Base-by-base conservation (phyloP, 2,797 vertebrate species). In the Onychomys leucogaster region DNA sequence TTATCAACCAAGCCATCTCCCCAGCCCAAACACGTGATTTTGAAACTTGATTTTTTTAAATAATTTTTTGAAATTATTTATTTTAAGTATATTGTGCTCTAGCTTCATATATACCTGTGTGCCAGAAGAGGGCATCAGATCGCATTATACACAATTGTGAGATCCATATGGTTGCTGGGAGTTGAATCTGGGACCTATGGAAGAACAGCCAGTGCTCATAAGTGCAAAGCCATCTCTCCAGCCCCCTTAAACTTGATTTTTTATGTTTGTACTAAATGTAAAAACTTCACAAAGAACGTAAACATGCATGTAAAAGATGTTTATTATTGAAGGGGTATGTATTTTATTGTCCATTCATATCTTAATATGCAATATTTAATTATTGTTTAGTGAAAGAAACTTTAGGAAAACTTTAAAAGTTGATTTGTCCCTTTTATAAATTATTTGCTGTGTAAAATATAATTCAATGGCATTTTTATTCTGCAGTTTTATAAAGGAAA, bases 401-500 rank as follows among this genome's bases (percentile, higher is more conserved):
- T 14, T 63, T 29, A 71, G 19, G 6, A 21, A 89, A 43, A 77
- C 2, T 27, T 84, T 76, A 55, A 83, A 95, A 80, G 52, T 41
- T 89, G 0, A 59, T 3, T n/a, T 52, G 13, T 0, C 17, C 9
- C 11, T 43, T 77, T 34, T 34, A 6, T 34, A 76, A 76, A 61
- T 46, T 2, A 81, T 91, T 78, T 88, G 0, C 9, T 49, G 1
- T 41, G 21, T 73, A 52, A 91, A 85, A 67, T 29, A 2, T 92
- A 90, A 25, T 80, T 57, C 27, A n/a, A 80, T 89, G 32, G 16
- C 14, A 94, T 82, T 94, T 95, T 73, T 65, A 92, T 88, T 65
- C 3, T 82, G 3, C 8, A 86, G 37, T 90, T 95, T 95, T 94
- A 55, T 41, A 80, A 87, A 90, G 6, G 9, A 77, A 90, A 94